Base-by-base conservation (phyloP, 2,797 vertebrate genomes). In the Cirrhinus molitorella region DNA sequence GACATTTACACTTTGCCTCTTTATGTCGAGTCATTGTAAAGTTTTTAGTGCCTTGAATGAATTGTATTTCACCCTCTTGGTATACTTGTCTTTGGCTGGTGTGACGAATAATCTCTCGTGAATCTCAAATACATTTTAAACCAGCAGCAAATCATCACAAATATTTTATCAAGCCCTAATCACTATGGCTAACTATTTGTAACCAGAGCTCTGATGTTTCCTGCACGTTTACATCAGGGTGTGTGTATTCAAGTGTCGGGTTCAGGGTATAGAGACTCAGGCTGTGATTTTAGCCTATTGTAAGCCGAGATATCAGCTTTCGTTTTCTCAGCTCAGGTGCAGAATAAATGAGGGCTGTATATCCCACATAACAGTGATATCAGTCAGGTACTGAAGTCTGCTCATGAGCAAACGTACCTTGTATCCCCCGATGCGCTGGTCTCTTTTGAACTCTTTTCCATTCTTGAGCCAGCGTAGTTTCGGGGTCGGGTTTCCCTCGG, bases 351-450 rank as follows among this genome's bases (percentile, higher is more conserved):
- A 49, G 25, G 70, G 79, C 28, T 81, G 43, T 59, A 57, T 28
- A 4, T 61, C 67, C 40, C 21, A 61, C 23, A 23, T 28, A 67
- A 66, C 28, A 79, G 45, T 66, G 65, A 43, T 53, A 80, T 71
- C 23, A 59, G 66, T 53, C 51, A 21, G 23, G 1, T 13, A n/a
- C 40, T 61, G 19, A 61, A 71, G 47, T 51, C 31, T 17, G 63
- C 61, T 12, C 45, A 11, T 13, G 78, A 55, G 65, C 31, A 53
- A 53, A 14, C 14, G 73, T 87, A 99, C 98, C 97, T 99, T 99
- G 90, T 98, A 99, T 14, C 98, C 98, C 55, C 98, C 98, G 0
- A 99, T 99, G 79, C 98, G 97, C 86, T 99, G 98, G 92, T 99
- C 98, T 0, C 95, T 97, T 90, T 97, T 99, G 93, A 99, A 99